Percentiles rank a stretch among this genome's conserved stretches.
phyloP scores from a whole-genome alignment of 2,888 invertebrate genomes.

The Callosobruchus maculatus region DNA sequence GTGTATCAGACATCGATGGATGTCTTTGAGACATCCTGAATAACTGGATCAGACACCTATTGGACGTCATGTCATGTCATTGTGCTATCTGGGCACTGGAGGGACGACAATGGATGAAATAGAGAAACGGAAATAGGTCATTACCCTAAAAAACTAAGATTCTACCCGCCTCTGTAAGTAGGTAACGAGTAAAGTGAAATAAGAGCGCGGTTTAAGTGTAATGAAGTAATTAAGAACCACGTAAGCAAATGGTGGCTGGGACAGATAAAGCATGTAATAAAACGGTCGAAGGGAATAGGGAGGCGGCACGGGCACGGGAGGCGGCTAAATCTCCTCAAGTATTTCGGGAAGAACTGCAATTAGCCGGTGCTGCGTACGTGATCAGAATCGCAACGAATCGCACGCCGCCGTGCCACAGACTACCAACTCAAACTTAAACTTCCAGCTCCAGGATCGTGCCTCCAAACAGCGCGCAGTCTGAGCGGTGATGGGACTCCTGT shows the following conservation, averaged over 20 bases:
- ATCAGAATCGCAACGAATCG: slow-evolving; percentile 39
- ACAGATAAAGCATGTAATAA: slow-evolving; percentile 31
- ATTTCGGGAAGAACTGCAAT: slow-evolving; percentile 48
- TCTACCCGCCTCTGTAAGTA: neutral
- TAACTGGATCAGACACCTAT: too few relatives aligned
- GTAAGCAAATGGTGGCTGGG: slow-evolving; percentile 41
- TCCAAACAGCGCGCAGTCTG: slow-evolving; percentile 31
- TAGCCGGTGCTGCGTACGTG: slow-evolving; percentile 45
- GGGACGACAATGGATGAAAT: too few relatives aligned
- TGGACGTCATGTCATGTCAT: too few relatives aligned
- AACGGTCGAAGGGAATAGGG: slow-evolving; percentile 34
- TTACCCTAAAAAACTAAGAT: too few relatives aligned
- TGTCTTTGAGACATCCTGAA: too few relatives aligned
- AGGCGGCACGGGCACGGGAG: slow-evolving; percentile 28
- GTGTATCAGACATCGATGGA: too few relatives aligned
- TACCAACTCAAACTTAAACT: slow-evolving; percentile 11
- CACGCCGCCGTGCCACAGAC: slow-evolving; percentile 14
- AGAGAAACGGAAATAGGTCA: too few relatives aligned
- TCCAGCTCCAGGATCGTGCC: slow-evolving; percentile 25
- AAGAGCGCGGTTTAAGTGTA: slow-evolving; percentile 24
- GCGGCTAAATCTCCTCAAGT: slow-evolving; percentile 42
- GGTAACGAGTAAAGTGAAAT: slow-evolving; percentile 15
- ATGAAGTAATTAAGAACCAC: slow-evolving; percentile 44
- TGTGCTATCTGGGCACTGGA: too few relatives aligned
- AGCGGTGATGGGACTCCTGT: too few relatives aligned